Base-by-base conservation (phyloP, 2,797 vertebrate species). In the Periophthalmus magnuspinnatus region DNA sequence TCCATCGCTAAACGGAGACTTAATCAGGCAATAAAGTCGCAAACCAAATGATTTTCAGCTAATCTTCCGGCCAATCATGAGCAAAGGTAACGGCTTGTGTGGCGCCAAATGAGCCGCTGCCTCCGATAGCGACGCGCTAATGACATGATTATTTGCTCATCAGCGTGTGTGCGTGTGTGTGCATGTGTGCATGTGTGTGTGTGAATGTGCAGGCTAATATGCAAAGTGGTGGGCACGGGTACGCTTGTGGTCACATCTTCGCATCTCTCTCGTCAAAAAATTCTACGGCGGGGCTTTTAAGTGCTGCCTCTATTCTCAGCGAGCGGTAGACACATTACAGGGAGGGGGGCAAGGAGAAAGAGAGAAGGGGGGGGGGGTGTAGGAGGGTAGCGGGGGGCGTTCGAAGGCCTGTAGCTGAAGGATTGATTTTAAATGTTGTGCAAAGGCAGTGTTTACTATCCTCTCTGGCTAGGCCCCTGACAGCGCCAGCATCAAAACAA, bases 381-480 rank as follows among this genome's bases (percentile, higher is more conserved):
- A 38, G 22, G 68, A 66, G 66, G 63, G 81, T 65, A 65, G 57
- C 19, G 33, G 75, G 80, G 80, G 77, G 77, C 69, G 73, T 77
- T 83, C 47, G 71, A 47, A 88, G 81, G 89, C 86, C 85, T 84
- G 81, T 89, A 87, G 90, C 86, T 84, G 89, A 91, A 87, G 88
- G 89, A 93, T 92, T 91, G 91, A 93, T 92, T 93, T 93, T 89
- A 93, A 93, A 93, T 91, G 88, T 90, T 90, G 85, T 89, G 89
- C 83, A 89, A 90, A 91, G 88, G 81, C 88, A 75, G 78, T 92
- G 90, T 91, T 92, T 92, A 90, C 88, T 84, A 86, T 90, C 85
- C 84, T 89, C 83, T 82, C 84, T 84, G 84, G 86, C 86, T 84
- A 83, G 80, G 81, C 83, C 85, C 85, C 88, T 86, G 86, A 88